phyloP scores from a whole-genome alignment of 2,888 invertebrate species.

The Ischnura elegans region DNA sequence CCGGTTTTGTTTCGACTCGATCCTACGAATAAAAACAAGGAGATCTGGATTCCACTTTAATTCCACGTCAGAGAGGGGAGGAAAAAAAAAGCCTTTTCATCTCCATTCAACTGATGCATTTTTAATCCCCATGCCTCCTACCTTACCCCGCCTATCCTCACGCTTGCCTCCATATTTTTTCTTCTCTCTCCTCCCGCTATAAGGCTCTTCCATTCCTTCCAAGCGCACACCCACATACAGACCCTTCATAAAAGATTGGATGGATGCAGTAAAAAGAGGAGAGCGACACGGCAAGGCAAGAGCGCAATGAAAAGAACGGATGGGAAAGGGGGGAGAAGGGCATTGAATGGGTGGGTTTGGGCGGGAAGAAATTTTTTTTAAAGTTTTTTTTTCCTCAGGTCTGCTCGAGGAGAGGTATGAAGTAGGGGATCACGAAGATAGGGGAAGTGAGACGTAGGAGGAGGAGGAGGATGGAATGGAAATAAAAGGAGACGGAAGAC shows the following conservation, averaged over 20 bases:
- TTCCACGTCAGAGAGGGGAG: neutral
- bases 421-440: neutral
- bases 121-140: slow-evolving; percentile 37
- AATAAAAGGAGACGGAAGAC: neutral
- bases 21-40: slow-evolving; percentile 36
- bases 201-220: slow-evolving; percentile 43
- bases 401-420: slow-evolving; percentile 55
- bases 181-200: too few species aligned
- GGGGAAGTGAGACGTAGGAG: neutral
- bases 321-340: slow-evolving; percentile 31
- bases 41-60: slow-evolving; percentile 28
- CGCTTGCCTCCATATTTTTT: slow-evolving; percentile 16
- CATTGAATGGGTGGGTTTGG: neutral
- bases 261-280: slow-evolving; percentile 59
- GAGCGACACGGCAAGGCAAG: slow-evolving; percentile 66
- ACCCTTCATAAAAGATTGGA: slow-evolving; percentile 57
- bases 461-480: too few species aligned
- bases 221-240: slow-evolving; percentile 12
- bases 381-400: neutral
- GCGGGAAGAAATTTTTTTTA: neutral
- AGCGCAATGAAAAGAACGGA: slow-evolving; percentile 57
- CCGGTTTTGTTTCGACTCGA: neutral
- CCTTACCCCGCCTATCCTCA: slow-evolving; percentile 18
- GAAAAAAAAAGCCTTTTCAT: slow-evolving; percentile 48
- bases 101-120: slow-evolving; percentile 55